These are phyloP conservation scores for Plecotus auritus DNA, from an alignment of 2,113 vertebrate genomes.

Conservation along the genomic window DNA sequence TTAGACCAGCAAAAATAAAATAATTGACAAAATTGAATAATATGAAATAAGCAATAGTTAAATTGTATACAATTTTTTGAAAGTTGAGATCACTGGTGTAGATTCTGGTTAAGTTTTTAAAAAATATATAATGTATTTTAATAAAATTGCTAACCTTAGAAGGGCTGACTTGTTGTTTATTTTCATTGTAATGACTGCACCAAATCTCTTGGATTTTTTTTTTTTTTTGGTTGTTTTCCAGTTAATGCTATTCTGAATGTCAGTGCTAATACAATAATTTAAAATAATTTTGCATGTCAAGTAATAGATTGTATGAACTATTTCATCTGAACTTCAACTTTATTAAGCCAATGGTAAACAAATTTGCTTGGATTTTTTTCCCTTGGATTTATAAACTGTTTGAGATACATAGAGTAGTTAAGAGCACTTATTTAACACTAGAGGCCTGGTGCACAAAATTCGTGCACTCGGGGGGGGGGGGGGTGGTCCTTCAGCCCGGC, in stretches of 20 bases:
- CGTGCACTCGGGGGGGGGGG: too few relatives aligned
- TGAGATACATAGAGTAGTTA: not conserved
- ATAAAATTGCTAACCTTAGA: not conserved
- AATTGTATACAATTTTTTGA: not conserved
- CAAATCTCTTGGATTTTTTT: conserved; percentile 3
- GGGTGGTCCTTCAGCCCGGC: accelerated
- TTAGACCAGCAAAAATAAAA: not conserved
- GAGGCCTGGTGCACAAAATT: too few relatives aligned
- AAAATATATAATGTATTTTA: conserved; percentile 5
- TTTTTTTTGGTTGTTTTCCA: conserved; percentile 38
- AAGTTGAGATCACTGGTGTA: not conserved
- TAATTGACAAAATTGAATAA: not conserved
- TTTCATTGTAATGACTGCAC: conserved; percentile 23
- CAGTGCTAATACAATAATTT: conserved; percentile 49
- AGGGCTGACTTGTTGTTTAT: conserved; percentile 12
- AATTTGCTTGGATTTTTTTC: not conserved
- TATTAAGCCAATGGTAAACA: conserved; percentile 20
- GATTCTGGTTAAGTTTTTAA: conserved; percentile 28
- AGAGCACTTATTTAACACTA: not conserved
- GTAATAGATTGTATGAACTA: conserved; percentile 41
- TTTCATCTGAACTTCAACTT: conserved; percentile 32
- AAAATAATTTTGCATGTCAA: conserved; percentile 41
- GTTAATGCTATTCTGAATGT: conserved; percentile 29
- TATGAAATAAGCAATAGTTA: not conserved
- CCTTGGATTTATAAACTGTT: not conserved